phyloP scores from a whole-genome alignment of 2,888 invertebrate species.

The Drosophila fungiperda region DNA sequence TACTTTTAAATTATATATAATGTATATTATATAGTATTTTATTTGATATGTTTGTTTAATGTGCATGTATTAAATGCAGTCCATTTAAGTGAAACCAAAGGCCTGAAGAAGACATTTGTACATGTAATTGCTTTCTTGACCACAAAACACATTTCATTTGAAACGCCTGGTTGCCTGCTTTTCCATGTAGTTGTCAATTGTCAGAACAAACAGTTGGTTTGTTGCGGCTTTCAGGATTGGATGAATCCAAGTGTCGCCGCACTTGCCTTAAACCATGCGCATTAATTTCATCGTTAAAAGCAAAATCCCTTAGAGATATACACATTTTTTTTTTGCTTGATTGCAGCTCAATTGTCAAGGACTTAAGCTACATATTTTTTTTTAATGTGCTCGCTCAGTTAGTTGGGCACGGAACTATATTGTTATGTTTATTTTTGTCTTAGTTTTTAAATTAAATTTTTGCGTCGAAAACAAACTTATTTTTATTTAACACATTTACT shows the following conservation, averaged over 20 bases:
- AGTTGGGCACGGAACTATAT: neutral
- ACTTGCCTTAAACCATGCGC: slow-evolving; percentile 17
- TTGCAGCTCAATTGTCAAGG: neutral
- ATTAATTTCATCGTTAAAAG: slow-evolving; percentile 35
- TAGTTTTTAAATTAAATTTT: neutral
- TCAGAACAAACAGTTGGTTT: slow-evolving; percentile 26
- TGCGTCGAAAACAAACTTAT: neutral
- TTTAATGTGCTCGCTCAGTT: neutral
- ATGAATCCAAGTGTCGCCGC: slow-evolving; percentile 27
- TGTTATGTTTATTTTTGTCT: neutral
- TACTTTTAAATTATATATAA: neutral
- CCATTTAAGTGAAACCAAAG: neutral
- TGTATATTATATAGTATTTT: neutral
- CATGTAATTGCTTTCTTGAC: slow-evolving; percentile 43
- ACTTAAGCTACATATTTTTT: neutral
- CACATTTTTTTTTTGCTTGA: slow-evolving; percentile 5
- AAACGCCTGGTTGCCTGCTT: slow-evolving; percentile 38
- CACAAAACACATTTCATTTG: slow-evolving; percentile 15
- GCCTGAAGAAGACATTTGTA: slow-evolving; percentile 8
- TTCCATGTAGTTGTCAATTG: slow-evolving; percentile 63
- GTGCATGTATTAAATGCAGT: slow-evolving; percentile 1
- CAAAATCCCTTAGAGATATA: slow-evolving; percentile 5
- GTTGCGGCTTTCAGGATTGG: slow-evolving; percentile 17
- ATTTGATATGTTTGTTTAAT: neutral
- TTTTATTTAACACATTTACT: neutral